Evolutionary conservation across 2,888 invertebrate genomes (phyloP).

Genomic region (Crioceris asparagi): DNA sequence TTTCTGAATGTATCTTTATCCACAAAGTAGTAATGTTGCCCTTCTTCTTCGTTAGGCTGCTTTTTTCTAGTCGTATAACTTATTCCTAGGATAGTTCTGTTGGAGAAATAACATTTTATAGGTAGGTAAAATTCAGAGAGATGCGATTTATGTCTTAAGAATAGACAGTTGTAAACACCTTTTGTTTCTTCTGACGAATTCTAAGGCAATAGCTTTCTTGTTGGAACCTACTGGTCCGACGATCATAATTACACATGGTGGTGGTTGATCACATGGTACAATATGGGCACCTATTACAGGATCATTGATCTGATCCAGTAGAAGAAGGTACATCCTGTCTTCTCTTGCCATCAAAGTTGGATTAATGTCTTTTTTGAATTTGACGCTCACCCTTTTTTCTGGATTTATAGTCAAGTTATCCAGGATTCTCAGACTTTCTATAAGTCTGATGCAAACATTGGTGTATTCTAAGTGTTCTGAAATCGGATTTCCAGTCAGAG

Average conservation of each 20-base stretch:
- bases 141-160: no score
- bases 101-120: no score
- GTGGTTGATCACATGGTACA: background rate
- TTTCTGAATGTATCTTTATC: background rate
- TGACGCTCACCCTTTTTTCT: constrained; percentile 25
- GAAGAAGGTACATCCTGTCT: constrained; percentile 24
- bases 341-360: constrained; percentile 16
- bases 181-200: background rate
- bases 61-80: background rate
- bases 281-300: constrained; percentile 1
- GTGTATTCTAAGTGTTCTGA: no score
- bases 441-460: no score
- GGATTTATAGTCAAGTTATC: no score
- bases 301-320: constrained; percentile 19
- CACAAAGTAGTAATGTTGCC: constrained; percentile 1
- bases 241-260: background rate
- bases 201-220: background rate
- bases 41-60: background rate
- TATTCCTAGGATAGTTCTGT: background rate
- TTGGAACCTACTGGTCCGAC: background rate
- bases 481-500: no score
- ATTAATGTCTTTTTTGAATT: constrained; percentile 6
- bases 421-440: no score
- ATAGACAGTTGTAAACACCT: no score
- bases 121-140: no score